Percentiles rank a stretch among this genome's conserved stretches.
These are phyloP conservation scores for Drosophila sordidula DNA, from an alignment of 2,888 invertebrate species.

Conservation along the genomic window DNA sequence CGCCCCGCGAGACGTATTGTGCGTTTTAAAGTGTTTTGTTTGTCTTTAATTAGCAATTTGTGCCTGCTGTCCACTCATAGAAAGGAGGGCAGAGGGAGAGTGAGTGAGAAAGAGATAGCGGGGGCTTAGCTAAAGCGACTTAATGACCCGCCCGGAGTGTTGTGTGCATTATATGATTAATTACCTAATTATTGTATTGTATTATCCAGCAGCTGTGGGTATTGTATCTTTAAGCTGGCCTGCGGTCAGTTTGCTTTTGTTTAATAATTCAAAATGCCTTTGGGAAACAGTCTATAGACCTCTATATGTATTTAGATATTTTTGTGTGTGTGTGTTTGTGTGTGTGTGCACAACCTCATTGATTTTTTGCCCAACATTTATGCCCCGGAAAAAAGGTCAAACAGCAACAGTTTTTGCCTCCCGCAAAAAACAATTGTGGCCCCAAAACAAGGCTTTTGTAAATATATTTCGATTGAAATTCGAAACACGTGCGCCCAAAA, in stretches of 20 bases:
- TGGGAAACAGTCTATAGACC: neutral
- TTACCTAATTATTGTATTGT: slow-evolving; percentile 69
- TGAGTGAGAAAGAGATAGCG: neutral
- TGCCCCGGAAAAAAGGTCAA: slow-evolving; percentile 39
- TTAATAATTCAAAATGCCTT: slow-evolving; percentile 49
- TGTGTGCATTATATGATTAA: slow-evolving; percentile 64
- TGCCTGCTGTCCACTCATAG: slow-evolving; percentile 10
- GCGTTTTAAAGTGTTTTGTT: slow-evolving; percentile 67
- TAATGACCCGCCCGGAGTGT: slow-evolving; percentile 55
- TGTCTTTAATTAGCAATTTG: slow-evolving; percentile 69
- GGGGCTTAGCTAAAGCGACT: slow-evolving; percentile 34
- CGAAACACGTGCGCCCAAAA: slow-evolving; percentile 47
- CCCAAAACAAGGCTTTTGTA: slow-evolving; percentile 33
- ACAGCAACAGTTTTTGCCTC: slow-evolving; percentile 50
- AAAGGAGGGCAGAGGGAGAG: neutral
- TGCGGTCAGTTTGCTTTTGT: slow-evolving; percentile 50
- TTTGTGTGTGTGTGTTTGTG: slow-evolving; percentile 4
- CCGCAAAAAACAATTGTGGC: slow-evolving; percentile 33
- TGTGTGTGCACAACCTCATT: slow-evolving; percentile 18
- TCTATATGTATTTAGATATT: slow-evolving; percentile 8
- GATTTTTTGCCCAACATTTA: slow-evolving; percentile 32
- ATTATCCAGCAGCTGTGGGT: slow-evolving; percentile 55
- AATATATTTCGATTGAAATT: slow-evolving; percentile 56
- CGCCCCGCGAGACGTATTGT: slow-evolving; percentile 23
- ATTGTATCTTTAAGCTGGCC: slow-evolving; percentile 44